Evolutionary conservation across 2,888 invertebrate genomes (phyloP).

Genomic region (Lasioglossum morio): DNA sequence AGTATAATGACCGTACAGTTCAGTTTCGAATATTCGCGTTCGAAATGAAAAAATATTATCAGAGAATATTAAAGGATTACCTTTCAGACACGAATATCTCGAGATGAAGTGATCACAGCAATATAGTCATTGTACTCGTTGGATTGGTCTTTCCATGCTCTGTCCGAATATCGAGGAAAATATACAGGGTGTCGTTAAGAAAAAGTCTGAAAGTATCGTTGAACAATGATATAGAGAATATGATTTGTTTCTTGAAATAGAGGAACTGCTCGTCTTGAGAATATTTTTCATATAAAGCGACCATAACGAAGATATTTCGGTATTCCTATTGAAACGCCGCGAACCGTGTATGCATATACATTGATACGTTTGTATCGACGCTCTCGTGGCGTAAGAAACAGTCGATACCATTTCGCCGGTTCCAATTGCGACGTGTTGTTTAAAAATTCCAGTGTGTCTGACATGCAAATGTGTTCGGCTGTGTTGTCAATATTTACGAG

Average conservation of each 20-base stretch:
- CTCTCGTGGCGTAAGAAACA: not conserved
- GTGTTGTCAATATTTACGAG: constrained; percentile 20
- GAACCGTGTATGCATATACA: not conserved
- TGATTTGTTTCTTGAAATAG: not conserved
- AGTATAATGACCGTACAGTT: not conserved
- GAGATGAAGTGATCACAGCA: not conserved
- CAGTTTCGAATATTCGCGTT: not conserved
- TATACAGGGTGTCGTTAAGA: not conserved
- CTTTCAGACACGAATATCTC: not conserved
- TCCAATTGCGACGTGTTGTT: constrained; percentile 4
- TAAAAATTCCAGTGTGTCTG: constrained; percentile 18
- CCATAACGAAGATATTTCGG: not conserved
- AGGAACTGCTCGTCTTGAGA: not conserved
- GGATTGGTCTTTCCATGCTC: not conserved
- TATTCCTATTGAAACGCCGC: not conserved
- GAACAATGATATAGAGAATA: no score
- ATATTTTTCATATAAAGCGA: not conserved
- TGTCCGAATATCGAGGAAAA: not conserved
- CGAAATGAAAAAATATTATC: no score
- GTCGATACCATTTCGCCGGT: not conserved
- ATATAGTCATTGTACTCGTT: not conserved
- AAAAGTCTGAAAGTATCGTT: not conserved
- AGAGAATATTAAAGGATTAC: not conserved
- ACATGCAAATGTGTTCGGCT: constrained; percentile 10
- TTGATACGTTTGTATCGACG: not conserved